Percentiles rank a stretch among this genome's conserved stretches.
These are phyloP conservation scores for Enteromius mattozi DNA, from an alignment of 2,797 vertebrate species.

Conservation along the genomic window DNA sequence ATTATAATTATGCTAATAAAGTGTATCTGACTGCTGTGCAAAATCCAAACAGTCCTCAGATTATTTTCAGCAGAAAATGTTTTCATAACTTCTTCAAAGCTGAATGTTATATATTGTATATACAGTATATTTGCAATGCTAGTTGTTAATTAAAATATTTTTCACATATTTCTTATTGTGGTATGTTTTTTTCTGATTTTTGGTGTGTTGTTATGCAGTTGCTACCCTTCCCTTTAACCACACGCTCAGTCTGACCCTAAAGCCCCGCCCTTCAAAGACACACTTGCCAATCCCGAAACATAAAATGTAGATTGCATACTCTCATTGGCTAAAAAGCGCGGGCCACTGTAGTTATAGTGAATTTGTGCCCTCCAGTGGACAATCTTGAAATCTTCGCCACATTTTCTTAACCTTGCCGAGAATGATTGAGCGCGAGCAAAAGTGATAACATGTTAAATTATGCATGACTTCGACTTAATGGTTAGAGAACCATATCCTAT, in stretches of 20 bases:
- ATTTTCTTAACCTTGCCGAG: not conserved
- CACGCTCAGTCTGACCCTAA: not conserved
- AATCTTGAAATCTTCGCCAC: not conserved
- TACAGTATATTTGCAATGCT: conserved; percentile 60
- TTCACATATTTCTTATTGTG: conserved; percentile 53
- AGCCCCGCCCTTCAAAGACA: not conserved
- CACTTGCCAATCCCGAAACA: not conserved
- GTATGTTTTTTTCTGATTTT: conserved; percentile 5
- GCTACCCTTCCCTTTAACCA: not conserved
- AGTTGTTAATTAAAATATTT: conserved; percentile 76
- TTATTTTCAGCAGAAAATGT: not conserved
- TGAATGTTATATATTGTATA: conserved; percentile 65
- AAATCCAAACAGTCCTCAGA: conserved; percentile 14
- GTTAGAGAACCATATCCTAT: not conserved
- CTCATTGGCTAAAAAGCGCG: conserved; percentile 5
- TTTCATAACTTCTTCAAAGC: conserved; percentile 50
- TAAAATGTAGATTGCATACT: not conserved
- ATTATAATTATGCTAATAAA: conserved; percentile 22
- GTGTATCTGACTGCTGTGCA: conserved; percentile 41
- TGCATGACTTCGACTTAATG: conserved; percentile 13
- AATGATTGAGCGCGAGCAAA: not conserved
- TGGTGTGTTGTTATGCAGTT: not conserved
- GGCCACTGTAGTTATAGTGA: not conserved
- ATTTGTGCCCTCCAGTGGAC: not conserved
- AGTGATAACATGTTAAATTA: conserved; percentile 30